Percentiles rank a stretch among this genome's conserved stretches.
Conservation (phyloP, 2,888 invertebrate species). For the Neoitamus cyanurus region DNA sequence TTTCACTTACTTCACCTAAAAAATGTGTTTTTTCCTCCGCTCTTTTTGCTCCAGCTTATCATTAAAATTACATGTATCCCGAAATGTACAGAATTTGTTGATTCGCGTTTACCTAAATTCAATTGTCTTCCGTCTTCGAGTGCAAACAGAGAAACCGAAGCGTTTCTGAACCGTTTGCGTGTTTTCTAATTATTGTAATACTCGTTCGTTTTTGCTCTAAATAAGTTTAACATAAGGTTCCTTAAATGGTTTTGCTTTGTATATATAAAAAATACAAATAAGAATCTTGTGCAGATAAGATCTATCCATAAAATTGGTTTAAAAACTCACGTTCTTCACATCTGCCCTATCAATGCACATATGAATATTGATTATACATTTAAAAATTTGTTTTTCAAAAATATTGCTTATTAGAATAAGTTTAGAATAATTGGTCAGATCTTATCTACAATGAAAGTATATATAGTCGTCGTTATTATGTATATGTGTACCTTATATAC, state of each 20-base stretch:
- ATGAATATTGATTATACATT: slow-evolving; percentile 35
- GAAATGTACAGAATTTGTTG: background rate
- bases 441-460: slow-evolving; percentile 43
- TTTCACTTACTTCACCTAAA: background rate
- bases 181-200: slow-evolving; percentile 23
- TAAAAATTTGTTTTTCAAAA: slow-evolving; percentile 47
- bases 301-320: slow-evolving; percentile 46
- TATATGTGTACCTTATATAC: slow-evolving; percentile 33
- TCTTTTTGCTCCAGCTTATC: background rate
- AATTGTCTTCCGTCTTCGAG: slow-evolving; percentile 22
- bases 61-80: background rate
- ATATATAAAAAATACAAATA: slow-evolving; percentile 35
- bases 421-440: slow-evolving; percentile 49
- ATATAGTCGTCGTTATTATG: slow-evolving; percentile 30
- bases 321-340: slow-evolving; percentile 22
- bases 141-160: background rate
- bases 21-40: background rate
- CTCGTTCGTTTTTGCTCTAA: slow-evolving; percentile 26
- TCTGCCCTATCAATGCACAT: slow-evolving; percentile 42
- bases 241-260: background rate
- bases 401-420: slow-evolving; percentile 48
- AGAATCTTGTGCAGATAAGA: slow-evolving; percentile 49
- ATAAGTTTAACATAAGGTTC: background rate
- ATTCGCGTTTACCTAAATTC: slow-evolving; percentile 38
- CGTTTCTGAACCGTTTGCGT: background rate